These are phyloP conservation scores for Porites cylindrica DNA, from an alignment of 92 coral and sea anemone genomes.

Conservation along the genomic window DNA sequence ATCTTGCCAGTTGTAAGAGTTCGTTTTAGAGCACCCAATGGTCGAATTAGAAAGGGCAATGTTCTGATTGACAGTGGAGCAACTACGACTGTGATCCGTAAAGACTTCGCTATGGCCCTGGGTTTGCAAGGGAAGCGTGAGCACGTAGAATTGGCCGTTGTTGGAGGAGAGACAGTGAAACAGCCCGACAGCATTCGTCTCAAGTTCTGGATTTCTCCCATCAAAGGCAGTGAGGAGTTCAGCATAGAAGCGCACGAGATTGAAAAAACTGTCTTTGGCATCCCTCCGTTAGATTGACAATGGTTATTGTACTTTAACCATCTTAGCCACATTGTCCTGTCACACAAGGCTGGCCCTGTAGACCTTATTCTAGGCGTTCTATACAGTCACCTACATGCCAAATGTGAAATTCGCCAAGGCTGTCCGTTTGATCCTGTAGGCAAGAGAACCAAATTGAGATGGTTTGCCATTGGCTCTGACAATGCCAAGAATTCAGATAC, in stretches of 20 bases:
- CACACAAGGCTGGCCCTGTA: slow-evolving; percentile 55
- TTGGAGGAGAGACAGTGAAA: slow-evolving; percentile 56
- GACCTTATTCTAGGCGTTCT: slow-evolving; percentile 63
- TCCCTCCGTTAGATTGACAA: slow-evolving; percentile 39
- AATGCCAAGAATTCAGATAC: not conserved
- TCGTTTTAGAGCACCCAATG: slow-evolving; percentile 60
- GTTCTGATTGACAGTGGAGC: slow-evolving; percentile 72
- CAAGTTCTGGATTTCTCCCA: slow-evolving; percentile 56
- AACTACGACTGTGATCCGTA: slow-evolving; percentile 64
- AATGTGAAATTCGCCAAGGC: slow-evolving; percentile 40
- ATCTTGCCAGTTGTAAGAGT: slow-evolving; percentile 70
- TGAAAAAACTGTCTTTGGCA: slow-evolving; percentile 36
- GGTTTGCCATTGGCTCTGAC: slow-evolving; percentile 41
- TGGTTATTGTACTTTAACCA: slow-evolving; percentile 56
- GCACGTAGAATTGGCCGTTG: slow-evolving; percentile 31
- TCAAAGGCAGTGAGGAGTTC: slow-evolving; percentile 38
- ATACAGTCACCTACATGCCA: slow-evolving; percentile 59
- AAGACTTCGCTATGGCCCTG: not conserved
- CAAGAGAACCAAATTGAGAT: slow-evolving; percentile 21
- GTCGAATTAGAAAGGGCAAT: slow-evolving; percentile 61
- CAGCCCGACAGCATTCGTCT: slow-evolving; percentile 61
- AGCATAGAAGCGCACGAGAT: slow-evolving; percentile 48
- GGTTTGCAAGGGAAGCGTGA: no score
- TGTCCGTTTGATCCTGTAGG: slow-evolving; percentile 5
- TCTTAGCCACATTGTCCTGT: slow-evolving; percentile 35